Evolutionary conservation across 2,113 vertebrate species (phyloP), one percentile per base, ranked within the genome.

Genomic region (Typhlomys cinereus): DNA sequence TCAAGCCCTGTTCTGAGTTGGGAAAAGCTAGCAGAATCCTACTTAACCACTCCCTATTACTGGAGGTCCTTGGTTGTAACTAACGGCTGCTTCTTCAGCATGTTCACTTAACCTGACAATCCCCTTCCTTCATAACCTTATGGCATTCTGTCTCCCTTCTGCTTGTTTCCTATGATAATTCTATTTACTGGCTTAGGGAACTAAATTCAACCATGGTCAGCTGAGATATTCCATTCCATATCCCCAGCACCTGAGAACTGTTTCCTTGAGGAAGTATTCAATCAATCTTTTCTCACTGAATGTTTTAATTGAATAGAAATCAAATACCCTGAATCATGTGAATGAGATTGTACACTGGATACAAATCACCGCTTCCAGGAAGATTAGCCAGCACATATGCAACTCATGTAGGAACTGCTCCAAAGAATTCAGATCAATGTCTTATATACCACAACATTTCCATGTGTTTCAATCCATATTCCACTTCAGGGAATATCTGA

Each of bases 351-450:
- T 89, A 79, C 74, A 7, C 9, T 74, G 81, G 6, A 66, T 70
- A 41, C 71, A 90, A 92, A 90, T 44, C 89, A 61, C 71, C 70
- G 61, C 39, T 75, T 12, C 44, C n/a, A 91, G 44, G 62, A 94
- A 86, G 64, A 79, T 69, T 44, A 48, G n/a, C 70, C 48, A 88
- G 61, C 27, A 90, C 92, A 90, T 76, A 81, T 34, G 36, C 21
- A 81, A 31, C 75, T 90, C 69, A 11, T 71, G 4, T 83, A 85
- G 90, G 25, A 90, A 66, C 73, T 67, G 78, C 57, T 54, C 34
- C 67, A 89, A 50, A 64, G 78, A 88, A 70, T 67, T 80, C 44
- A 91, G 36, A 54, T 17, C 83, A 97, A 39, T 17, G 81, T 57
- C 62, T 39, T 46, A 29, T 36, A 57, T 67, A 62, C 64, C 76